Base-by-base conservation (phyloP, 1,140 invertebrate species). In the Drosophila sp. region DNA sequence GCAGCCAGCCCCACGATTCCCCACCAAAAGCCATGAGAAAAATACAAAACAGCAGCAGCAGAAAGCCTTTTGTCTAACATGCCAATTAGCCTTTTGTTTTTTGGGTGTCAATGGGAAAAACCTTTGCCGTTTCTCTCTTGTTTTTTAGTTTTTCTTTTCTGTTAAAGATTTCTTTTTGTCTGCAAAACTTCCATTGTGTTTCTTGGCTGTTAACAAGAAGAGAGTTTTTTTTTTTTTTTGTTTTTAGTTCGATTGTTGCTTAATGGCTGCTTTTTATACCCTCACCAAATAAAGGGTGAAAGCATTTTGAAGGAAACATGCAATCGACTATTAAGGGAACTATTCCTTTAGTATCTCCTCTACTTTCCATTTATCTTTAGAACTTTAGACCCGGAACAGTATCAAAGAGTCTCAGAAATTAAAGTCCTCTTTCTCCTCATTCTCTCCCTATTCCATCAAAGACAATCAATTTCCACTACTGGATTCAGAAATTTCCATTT, bases 61-160 rank as follows among this genome's bases (percentile, higher is more conserved):
- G 33, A 57, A 57, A 35, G 67, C 73, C 63, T 73, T 79, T 79
- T 76, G 74, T 76, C 73, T 76, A 70, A 76, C 73, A 76, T 70
- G 40, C 74, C 74, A 76, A 76, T 76, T 76, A 76, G 73, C 66
- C 73, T 50, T 76, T 76, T 76, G 72, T 76, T 50, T 47, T 47
- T 70, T 54, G 72, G 72, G 50, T 76, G 73, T 76, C 73, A 76
- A 76, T 76, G 73, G 29, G 17, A 27, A 50, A 40, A 47, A 30
- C 27, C 4, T 30, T 56, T 5, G 29, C 27, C 58, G 17, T 17
- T 11, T 29, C 38, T 38, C 35, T 57, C 35, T 11, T 63, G 62
- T 67, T 38, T 30, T 44, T 33, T 58, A 35, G 32, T 64, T 44
- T 65, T 27, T 17, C 44, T 55, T 64, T 63, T 70, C 44, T 63